Evolutionary conservation across 92 coral and sea anemone species (phyloP).

Genomic region (Porites divaricata): DNA sequence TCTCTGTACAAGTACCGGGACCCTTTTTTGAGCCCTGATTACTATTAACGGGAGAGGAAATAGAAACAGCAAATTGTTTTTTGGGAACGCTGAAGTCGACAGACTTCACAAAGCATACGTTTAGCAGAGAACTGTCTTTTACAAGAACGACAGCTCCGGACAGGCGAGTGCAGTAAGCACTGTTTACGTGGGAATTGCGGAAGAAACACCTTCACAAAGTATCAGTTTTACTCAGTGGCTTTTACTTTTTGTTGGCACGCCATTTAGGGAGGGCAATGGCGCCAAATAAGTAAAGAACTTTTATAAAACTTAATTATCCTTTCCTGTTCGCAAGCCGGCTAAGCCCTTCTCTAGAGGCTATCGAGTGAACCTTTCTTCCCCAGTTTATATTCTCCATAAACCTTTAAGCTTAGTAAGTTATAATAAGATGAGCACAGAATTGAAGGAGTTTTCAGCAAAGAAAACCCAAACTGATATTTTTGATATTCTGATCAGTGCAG

Average conservation of each 20-base stretch:
- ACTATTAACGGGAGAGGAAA: no score
- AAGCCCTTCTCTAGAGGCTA: slow-evolving; percentile 15
- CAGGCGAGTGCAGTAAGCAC: not conserved
- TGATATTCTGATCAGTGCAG: not conserved
- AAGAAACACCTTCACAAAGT: slow-evolving; percentile 6
- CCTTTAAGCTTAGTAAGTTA: not conserved
- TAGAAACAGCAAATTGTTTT: no score
- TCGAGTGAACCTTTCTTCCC: not conserved
- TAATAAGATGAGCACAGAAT: not conserved
- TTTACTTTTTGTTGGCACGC: slow-evolving; percentile 3
- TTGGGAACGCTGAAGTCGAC: no score
- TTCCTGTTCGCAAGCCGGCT: slow-evolving; percentile 7
- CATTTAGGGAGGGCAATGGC: not conserved
- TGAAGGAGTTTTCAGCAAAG: not conserved
- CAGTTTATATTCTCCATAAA: not conserved
- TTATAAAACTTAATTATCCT: not conserved
- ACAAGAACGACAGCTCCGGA: no score
- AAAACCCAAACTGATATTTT: not conserved
- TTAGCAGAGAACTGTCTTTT: no score
- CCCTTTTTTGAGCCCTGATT: no score
- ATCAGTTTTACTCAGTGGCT: slow-evolving; percentile 1
- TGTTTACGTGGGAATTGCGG: slow-evolving; percentile 1
- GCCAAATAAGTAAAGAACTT: slow-evolving; percentile 24
- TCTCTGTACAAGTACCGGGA: no score
- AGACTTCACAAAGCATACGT: no score